Conservation (phyloP, 2,888 invertebrate species). For the Holacanthella duospinosa region DNA sequence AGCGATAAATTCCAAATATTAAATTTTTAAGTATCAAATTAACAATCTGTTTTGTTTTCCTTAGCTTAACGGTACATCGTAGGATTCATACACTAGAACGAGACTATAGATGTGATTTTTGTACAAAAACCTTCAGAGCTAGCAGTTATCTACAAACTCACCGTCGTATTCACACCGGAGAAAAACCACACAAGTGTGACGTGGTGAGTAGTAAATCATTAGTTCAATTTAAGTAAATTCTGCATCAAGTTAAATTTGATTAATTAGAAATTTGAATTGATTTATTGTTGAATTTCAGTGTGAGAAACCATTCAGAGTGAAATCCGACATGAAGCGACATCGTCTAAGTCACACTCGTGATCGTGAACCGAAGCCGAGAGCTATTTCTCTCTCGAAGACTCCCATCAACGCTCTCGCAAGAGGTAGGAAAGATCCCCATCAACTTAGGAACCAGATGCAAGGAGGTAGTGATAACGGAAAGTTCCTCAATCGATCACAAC, state of each 20-base stretch:
- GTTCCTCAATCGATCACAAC: too few relatives aligned
- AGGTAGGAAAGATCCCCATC: neutral
- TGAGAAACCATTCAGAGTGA: conserved; percentile 68
- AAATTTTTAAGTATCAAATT: too few relatives aligned
- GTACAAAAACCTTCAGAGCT: conserved; percentile 71
- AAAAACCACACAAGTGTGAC: conserved; percentile 23
- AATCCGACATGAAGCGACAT: conserved; percentile 73
- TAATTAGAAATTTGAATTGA: neutral
- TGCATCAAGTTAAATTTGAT: too few relatives aligned
- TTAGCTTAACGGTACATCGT: conserved; percentile 63
- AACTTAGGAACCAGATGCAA: neutral
- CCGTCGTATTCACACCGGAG: conserved; percentile 72
- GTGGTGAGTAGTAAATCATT: neutral
- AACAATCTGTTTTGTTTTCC: neutral
- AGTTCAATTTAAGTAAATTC: neutral
- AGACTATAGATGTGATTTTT: conserved; percentile 76
- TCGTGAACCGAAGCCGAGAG: conserved; percentile 7
- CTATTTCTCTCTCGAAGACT: neutral
- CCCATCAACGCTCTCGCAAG: neutral
- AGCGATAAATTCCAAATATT: too few relatives aligned
- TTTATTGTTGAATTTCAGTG: conserved; percentile 44
- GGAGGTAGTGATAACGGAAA: too few relatives aligned
- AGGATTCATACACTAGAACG: conserved; percentile 77
- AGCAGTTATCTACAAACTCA: conserved; percentile 76
- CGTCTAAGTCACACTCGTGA: conserved; percentile 54